Conservation (phyloP, 2,797 vertebrate genomes). For the Fringilla coelebs region DNA sequence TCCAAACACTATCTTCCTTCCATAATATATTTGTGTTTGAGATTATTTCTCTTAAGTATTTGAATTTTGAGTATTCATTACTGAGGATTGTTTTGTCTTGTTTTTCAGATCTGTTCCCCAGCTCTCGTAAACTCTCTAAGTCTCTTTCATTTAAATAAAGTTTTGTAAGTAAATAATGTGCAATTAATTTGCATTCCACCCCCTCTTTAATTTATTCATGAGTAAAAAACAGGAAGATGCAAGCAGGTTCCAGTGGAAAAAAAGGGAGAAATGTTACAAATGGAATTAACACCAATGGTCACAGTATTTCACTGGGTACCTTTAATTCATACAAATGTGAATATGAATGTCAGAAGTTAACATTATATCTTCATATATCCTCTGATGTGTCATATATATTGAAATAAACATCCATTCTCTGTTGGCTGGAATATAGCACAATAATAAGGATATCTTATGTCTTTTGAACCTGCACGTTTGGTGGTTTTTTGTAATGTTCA, state of each 20-base stretch:
- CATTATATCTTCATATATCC: not conserved
- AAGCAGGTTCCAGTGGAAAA: not conserved
- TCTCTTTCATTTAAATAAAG: slow-evolving; percentile 51
- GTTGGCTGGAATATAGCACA: not conserved
- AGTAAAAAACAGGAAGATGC: not conserved
- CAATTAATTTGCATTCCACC: slow-evolving; percentile 35
- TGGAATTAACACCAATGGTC: slow-evolving; percentile 1
- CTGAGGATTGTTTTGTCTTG: slow-evolving; percentile 54
- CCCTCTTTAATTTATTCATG: not conserved
- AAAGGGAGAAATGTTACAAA: not conserved
- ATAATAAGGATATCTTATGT: not conserved
- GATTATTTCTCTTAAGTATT: slow-evolving; percentile 51
- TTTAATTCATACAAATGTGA: not conserved
- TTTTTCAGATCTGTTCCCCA: slow-evolving; percentile 53
- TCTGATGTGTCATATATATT: not conserved
- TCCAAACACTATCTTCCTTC: slow-evolving; percentile 34
- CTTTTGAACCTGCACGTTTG: not conserved
- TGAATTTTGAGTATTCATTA: slow-evolving; percentile 45
- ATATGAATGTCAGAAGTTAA: not conserved
- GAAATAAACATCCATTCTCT: not conserved
- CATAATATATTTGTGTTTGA: slow-evolving; percentile 40
- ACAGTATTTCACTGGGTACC: not conserved
- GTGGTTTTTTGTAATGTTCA: not conserved
- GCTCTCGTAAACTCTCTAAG: not conserved
- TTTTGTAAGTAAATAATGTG: slow-evolving; percentile 52